Conservation (phyloP, 2,888 invertebrate genomes). For the Hirudinaria manillensis region DNA sequence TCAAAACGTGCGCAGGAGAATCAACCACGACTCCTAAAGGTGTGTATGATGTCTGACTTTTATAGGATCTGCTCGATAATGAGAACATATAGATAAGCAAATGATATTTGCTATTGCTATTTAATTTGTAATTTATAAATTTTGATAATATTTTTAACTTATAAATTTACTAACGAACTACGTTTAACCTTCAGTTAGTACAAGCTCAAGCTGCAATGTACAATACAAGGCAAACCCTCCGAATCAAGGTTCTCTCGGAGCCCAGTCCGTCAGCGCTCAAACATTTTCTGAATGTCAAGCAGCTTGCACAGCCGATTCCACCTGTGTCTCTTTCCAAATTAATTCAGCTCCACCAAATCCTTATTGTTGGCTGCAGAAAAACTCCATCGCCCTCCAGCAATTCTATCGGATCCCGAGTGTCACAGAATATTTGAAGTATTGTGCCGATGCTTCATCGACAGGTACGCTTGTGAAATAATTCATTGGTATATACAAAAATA, state of each 20-base stretch:
- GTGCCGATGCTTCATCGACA: slow-evolving; percentile 12
- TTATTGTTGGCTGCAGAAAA: slow-evolving; percentile 27
- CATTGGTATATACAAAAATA: no score
- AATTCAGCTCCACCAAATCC: slow-evolving; percentile 1
- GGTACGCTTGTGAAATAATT: no score
- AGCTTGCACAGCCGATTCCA: slow-evolving; percentile 19
- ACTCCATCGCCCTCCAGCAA: neutral
- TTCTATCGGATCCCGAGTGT: neutral
- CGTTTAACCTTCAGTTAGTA: neutral
- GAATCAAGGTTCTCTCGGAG: neutral
- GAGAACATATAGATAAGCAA: neutral
- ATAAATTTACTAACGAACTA: no score
- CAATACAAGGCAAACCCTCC: neutral
- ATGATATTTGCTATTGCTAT: neutral
- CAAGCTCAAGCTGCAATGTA: neutral
- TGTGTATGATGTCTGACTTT: neutral
- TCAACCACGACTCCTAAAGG: neutral
- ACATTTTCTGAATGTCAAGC: slow-evolving; percentile 1
- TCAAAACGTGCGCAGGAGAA: slow-evolving; percentile 9
- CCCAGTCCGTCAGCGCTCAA: neutral
- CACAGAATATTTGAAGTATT: slow-evolving; percentile 4
- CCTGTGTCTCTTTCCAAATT: slow-evolving; percentile 26
- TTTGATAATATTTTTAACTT: neutral
- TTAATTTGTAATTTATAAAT: neutral
- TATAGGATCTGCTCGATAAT: neutral